Evolutionary conservation across 2,888 invertebrate genomes (phyloP).

Genomic region (Diabrotica balteata): DNA sequence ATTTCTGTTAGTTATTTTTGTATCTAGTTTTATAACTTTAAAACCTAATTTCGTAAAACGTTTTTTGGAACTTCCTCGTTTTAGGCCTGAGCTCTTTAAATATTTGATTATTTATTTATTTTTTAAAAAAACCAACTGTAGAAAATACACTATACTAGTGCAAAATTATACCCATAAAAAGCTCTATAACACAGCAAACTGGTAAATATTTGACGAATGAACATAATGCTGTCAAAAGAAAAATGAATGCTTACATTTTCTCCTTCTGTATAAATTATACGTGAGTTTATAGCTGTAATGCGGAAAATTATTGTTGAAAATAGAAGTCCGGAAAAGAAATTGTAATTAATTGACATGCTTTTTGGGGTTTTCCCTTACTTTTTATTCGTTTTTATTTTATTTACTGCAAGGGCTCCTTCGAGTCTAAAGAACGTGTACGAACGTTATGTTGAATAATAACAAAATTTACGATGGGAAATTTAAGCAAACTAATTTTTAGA

Average conservation of each 20-base stretch:
- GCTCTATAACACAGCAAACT: neutral
- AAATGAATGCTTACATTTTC: slow-evolving; percentile 29
- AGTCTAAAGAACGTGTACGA: neutral
- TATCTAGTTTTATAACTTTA: too few species aligned
- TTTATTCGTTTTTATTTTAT: slow-evolving; percentile 1
- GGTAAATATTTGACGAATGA: slow-evolving; percentile 10
- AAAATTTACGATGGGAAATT: neutral
- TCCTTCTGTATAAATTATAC: slow-evolving; percentile 27
- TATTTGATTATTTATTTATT: too few species aligned
- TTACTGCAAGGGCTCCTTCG: slow-evolving; percentile 9
- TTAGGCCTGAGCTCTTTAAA: too few species aligned
- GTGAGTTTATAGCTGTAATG: slow-evolving; percentile 21
- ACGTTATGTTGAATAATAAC: neutral
- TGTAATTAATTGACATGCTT: slow-evolving; percentile 25
- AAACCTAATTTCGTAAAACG: too few species aligned
- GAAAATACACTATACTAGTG: too few species aligned
- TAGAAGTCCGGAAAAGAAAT: slow-evolving; percentile 12
- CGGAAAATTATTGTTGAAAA: slow-evolving; percentile 13
- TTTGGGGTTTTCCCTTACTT: slow-evolving; percentile 2
- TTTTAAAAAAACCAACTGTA: too few species aligned
- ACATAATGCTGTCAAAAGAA: slow-evolving; percentile 18
- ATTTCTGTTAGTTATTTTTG: too few species aligned
- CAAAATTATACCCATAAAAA: too few species aligned
- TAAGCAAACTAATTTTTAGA: too few species aligned
- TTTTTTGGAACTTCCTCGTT: too few species aligned